Evolutionary conservation across 2,797 vertebrate species (phyloP), one percentile per base, ranked within the genome.

Genomic region (Podarcis siculus): DNA sequence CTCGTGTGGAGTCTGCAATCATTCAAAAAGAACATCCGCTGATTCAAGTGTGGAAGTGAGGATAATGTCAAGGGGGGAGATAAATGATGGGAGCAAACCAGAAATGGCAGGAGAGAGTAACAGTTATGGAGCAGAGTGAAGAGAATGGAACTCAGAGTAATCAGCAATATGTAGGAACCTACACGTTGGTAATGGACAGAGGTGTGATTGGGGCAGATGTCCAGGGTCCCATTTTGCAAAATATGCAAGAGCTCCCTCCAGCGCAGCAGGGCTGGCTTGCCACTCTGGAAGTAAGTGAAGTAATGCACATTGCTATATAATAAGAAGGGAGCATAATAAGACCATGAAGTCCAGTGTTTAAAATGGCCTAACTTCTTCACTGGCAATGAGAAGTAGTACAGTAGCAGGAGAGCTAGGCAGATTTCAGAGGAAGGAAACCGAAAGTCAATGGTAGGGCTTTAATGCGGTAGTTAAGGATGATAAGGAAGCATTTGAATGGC

Each of bases 21-120:
- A 88, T 88, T 91, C 90, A 73, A 86, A 91, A 71, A 42, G 1
- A 66, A 66, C 32, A 45, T 9, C n/a, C 39, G 8, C 91, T 92
- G 90, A 86, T 66, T 90, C 35, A 86, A 30, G 86, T 89, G 64
- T 37, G 86, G 61, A 86, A 67, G 9, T n/a, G 15, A 67, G 32
- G 32, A 75, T 37, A n/a, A 45, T 64, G 64, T 67, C 30, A n/a
- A 85, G 25, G 67, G 23, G 5, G 80, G 4, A 66, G 2, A 69
- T 78, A 45, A 88, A 81, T 45, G 35, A 89, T 61, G n/a, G 30
- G 32, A 66, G 23, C 7, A 5, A 10, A 32, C 83, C 32, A 77
- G 80, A 23, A 3, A 73, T 1, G 0, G 15, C 12, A 23, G 67
- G 67, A 84, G 77, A 83, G 87, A 79, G 3, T 80, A 82, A 64